phyloP scores from a whole-genome alignment of 2,888 invertebrate species.

The Petrolisthes manimaculis region DNA sequence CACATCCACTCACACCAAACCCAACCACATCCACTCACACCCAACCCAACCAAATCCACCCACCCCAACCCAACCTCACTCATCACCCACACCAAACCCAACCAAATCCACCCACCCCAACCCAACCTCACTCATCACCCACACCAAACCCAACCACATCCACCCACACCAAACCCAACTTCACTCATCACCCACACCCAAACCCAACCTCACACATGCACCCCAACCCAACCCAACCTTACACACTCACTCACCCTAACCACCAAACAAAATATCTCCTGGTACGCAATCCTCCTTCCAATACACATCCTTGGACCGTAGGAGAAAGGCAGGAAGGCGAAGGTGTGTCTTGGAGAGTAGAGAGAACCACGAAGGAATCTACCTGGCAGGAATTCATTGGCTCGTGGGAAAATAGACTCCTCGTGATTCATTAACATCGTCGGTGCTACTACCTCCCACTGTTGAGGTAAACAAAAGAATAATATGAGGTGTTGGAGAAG shows the following conservation, averaged over 20 bases:
- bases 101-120: no score
- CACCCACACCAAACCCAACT: no score
- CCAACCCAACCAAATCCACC: no score
- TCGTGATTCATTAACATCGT: slow-evolving; percentile 47
- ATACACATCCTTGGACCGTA: slow-evolving; percentile 57
- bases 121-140: no score
- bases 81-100: no score
- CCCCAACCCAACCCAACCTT: no score
- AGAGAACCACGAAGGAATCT: slow-evolving; percentile 47
- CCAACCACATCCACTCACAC: no score
- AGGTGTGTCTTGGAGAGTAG: slow-evolving; percentile 43
- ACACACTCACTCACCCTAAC: slow-evolving; percentile 27
- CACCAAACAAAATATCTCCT: slow-evolving; percentile 46
- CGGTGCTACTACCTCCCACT: slow-evolving; percentile 57
- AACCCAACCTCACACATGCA: no score
- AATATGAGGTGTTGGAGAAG: not conserved
- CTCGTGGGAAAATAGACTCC: slow-evolving; percentile 45
- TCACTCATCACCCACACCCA: no score
- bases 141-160: no score
- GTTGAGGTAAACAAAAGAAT: not conserved
- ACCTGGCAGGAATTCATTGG: slow-evolving; percentile 51
- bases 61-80: no score
- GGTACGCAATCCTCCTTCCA: slow-evolving; percentile 55
- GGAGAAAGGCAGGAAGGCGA: slow-evolving; percentile 53
- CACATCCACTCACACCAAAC: no score